Conservation (phyloP, 2,797 vertebrate genomes). For the Chiroxiphia lanceolata region DNA sequence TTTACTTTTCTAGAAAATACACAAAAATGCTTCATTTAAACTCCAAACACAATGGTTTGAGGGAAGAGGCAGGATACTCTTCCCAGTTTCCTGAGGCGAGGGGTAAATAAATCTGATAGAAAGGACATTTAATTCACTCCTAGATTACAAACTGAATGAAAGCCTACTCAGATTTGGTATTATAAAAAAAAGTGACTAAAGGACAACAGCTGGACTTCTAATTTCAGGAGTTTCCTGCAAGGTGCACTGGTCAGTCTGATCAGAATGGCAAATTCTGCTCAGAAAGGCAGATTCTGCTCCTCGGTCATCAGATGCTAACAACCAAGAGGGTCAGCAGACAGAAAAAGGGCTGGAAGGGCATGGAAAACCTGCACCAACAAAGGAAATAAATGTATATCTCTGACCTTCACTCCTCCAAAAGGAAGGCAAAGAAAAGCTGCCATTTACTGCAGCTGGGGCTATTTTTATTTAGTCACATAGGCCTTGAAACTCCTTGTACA, state of each 20-base stretch:
- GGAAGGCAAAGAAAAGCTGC: neutral
- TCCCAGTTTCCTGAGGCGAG: neutral
- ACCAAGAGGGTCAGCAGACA: neutral
- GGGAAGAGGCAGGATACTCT: neutral
- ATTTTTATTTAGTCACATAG: neutral
- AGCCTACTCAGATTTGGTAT: neutral
- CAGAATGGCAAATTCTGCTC: neutral
- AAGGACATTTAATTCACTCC: neutral
- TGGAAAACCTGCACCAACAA: neutral
- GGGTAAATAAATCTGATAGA: neutral
- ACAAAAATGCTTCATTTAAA: neutral
- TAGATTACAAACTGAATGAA: neutral
- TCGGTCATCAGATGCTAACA: neutral
- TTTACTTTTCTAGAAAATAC: neutral
- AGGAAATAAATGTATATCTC: neutral
- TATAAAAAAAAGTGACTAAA: neutral
- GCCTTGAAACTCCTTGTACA: slow-evolving; percentile 14
- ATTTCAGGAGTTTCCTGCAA: neutral
- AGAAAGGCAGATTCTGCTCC: neutral
- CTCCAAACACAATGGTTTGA: neutral
- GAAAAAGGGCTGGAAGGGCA: neutral
- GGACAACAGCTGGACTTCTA: neutral
- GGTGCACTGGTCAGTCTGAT: rapidly evolving
- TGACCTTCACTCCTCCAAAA: neutral
- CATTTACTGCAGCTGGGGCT: neutral